Evolutionary conservation across 2,888 invertebrate genomes (phyloP), one percentile per base, ranked within the genome.

Genomic region (Dusona sp.): DNA sequence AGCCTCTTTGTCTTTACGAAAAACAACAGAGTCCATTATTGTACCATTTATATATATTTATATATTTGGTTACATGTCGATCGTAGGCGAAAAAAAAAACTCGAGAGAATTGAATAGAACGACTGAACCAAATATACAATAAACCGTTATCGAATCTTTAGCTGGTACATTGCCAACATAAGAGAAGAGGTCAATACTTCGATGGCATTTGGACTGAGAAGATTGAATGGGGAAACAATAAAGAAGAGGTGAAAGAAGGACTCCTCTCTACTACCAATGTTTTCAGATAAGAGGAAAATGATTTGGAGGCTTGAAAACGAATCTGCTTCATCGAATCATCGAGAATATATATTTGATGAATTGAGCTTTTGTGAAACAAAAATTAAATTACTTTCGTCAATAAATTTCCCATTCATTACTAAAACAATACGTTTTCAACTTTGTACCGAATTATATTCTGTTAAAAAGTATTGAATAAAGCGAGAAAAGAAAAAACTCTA

Each of bases 111-210:
- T 83, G 85, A 86, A 86, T 78, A 61, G 83, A 86, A 88, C 83
- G 74, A 77, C 77, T 80, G 85, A 67, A 88, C 80, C 86, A 64
- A 81, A 72, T 83, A 83, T 86, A 83, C 83, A 85, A 86, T 86
- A 86, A 88, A 86, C 81, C 85, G 74, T 68, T 82, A 88, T 88
- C 86, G 85, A 86, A 88, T 85, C 86, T 73, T 70, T 29, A 33
- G 83, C 78, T 82, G 84, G 79, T 79, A 38, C 65, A 70, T 45
- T 80, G 79, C 84, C 80, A 84, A 75, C 29, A 7, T 22, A 36
- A 29, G 57, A 25, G 6, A 16, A 54, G 57, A 61, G 13, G 57
- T 36, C 51, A 38, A 79, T 64, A 84, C 67, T 80, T 65, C 65
- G 54, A 57, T 19, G 57, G 42, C 38, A 67, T 36, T 36, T 33